These are phyloP conservation scores for Steinernema khuongi DNA, from an alignment of 1,140 invertebrate genomes.

Conservation along the genomic window DNA sequence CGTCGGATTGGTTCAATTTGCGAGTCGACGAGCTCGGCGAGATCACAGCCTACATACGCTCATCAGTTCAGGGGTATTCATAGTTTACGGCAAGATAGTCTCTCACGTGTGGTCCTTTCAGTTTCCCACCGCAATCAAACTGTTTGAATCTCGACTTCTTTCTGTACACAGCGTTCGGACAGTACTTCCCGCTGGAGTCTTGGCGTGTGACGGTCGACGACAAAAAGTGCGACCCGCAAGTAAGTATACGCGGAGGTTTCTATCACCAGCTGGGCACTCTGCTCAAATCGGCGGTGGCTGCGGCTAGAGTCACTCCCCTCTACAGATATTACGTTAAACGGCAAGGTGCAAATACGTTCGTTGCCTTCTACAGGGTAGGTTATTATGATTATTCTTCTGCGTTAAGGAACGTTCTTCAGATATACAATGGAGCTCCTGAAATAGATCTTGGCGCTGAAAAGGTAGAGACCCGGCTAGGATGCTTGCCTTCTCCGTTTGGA, in stretches of 20 bases:
- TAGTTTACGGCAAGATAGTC: background rate
- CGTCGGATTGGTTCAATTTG: constrained; percentile 44
- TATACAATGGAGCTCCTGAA: constrained; percentile 14
- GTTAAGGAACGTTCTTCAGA: constrained; percentile 2
- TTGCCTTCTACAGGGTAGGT: constrained; percentile 43
- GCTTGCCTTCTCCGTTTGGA: constrained; percentile 40
- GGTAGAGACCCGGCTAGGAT: constrained; percentile 24
- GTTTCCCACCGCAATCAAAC: constrained; percentile 36
- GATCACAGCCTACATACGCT: constrained; percentile 45
- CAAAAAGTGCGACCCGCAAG: constrained; percentile 25
- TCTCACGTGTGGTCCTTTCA: constrained; percentile 17
- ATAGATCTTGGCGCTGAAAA: constrained; percentile 15
- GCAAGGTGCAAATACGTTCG: constrained; percentile 45
- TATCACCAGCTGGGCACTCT: constrained; percentile 44
- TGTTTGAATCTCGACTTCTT: constrained; percentile 41
- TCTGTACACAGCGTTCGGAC: constrained; percentile 45
- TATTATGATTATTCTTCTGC: background rate
- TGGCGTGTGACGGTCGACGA: constrained; percentile 39
- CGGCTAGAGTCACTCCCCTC: constrained; percentile 42
- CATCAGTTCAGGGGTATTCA: constrained; percentile 34
- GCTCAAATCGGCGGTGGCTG: constrained; percentile 36
- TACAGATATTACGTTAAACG: constrained; percentile 45
- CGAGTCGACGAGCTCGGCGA: constrained; percentile 45
- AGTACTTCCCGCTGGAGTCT: constrained; percentile 40
- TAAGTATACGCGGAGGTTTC: constrained; percentile 32